Conservation (phyloP, 92 coral and sea anemone species). For the Palythoa grandiflora region DNA sequence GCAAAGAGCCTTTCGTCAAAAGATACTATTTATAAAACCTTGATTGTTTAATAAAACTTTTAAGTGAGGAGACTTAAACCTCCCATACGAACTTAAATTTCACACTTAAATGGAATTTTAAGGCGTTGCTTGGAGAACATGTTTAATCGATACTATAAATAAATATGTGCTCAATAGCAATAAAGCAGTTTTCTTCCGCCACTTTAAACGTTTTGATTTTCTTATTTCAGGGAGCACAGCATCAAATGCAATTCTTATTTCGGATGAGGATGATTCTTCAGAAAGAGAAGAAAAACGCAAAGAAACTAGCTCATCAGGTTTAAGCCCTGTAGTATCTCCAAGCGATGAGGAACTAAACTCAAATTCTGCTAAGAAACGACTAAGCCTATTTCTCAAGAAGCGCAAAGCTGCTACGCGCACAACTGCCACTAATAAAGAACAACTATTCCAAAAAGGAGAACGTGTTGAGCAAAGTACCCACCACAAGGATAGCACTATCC, state of each 20-base stretch:
- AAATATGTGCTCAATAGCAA: neutral
- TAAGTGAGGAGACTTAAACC: no score
- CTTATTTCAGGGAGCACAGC: slow-evolving; percentile 32
- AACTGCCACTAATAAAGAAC: neutral
- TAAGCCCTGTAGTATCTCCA: neutral
- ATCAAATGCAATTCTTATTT: slow-evolving; percentile 23
- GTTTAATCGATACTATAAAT: neutral
- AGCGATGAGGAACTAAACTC: neutral
- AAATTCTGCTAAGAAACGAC: neutral
- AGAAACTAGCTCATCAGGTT: neutral
- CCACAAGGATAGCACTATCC: neutral
- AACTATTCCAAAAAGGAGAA: neutral
- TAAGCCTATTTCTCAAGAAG: slow-evolving; percentile 2
- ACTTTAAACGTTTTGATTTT: neutral
- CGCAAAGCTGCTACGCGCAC: neutral
- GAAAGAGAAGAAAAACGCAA: neutral
- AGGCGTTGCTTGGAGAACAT: no score
- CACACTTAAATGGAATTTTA: no score
- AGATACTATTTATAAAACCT: no score
- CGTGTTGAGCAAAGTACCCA: neutral
- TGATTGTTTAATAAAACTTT: no score
- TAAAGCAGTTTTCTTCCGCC: neutral
- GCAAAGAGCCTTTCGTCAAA: no score
- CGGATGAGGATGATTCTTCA: slow-evolving; percentile 12
- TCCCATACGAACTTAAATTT: no score